Evolutionary conservation across 2,797 vertebrate species (phyloP), one percentile per base, ranked within the genome.

Genomic region (Rallus crepitans): DNA sequence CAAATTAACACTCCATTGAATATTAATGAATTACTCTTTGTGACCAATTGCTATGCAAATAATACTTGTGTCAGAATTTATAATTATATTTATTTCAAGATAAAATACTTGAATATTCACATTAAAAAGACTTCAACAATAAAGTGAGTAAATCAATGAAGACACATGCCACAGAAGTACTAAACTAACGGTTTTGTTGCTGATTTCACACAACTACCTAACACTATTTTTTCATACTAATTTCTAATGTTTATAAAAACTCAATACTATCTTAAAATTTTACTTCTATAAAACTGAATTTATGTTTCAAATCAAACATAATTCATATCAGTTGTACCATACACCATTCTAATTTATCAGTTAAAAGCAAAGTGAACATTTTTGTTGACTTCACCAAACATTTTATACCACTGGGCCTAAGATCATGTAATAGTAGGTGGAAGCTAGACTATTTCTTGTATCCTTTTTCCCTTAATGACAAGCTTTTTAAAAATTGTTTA

Each of bases 21-120:
- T 98, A 98, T 98, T 98, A 98, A 98, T 98, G 63, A 97, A 97
- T 97, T 98, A 98, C 72, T 98, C 94, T 96, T 98, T 98, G 94
- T 96, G 93, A 97, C 91, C 97, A 97, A 97, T 96, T 97, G 97
- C 96, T 98, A 98, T 97, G 97, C 91, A 98, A 98, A 98, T 96
- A 93, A 81, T 35, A 63, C 27, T 66, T 89, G 87, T 97, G 94
- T 96, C 95, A 97, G 94, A 97, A 98, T 98, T 96, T 97, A 96
- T 97, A 97, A 97, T 97, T 91, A 90, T 63, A 88, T 94, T 95
- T 95, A 84, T 90, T 95, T 96, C 78, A 96, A 86, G 71, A 96
- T 89, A 96, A 97, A 95, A 92, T 56, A 69, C 31, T 66, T 66
- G 1, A 96, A 94, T 82, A 93, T 83, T 95, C 96, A 76, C 61